Evolutionary conservation across 1,140 invertebrate species (phyloP).

Genomic region (Trichoplusia ni): DNA sequence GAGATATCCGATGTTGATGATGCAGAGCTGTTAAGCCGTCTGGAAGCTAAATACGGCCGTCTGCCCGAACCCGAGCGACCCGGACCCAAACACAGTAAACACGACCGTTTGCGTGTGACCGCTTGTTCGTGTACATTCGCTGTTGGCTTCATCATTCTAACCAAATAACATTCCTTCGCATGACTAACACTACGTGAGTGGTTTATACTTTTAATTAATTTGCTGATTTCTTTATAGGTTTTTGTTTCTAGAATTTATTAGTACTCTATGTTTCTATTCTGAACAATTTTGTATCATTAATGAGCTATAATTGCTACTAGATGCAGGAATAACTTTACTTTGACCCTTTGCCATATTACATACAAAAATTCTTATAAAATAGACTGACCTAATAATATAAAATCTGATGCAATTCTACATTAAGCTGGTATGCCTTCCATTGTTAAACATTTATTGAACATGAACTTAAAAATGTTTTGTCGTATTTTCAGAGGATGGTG

Average conservation of each 20-base stretch:
- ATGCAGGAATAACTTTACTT: too few species aligned
- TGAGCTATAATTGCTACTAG: too few species aligned
- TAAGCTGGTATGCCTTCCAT: too few species aligned
- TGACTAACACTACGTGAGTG: conserved; percentile 73
- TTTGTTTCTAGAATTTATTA: conserved; percentile 18
- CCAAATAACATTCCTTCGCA: conserved; percentile 60
- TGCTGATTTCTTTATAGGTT: neutral
- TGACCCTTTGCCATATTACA: too few species aligned
- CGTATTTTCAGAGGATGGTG: conserved; percentile 66
- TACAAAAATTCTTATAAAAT: too few species aligned
- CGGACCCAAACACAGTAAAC: conserved; percentile 78
- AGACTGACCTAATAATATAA: too few species aligned
- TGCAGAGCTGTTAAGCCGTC: conserved; percentile 84
- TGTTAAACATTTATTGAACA: too few species aligned
- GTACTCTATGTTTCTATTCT: too few species aligned
- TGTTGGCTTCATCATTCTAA: conserved; percentile 57
- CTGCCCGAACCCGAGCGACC: conserved; percentile 82
- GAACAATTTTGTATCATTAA: too few species aligned
- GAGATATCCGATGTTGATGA: conserved; percentile 85
- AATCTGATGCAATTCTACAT: too few species aligned
- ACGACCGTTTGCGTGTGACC: conserved; percentile 58
- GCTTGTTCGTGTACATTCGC: conserved; percentile 46
- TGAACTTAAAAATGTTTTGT: conserved; percentile 12
- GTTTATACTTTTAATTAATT: conserved; percentile 7
- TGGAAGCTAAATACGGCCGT: conserved; percentile 88